phyloP scores from a whole-genome alignment of 1,140 invertebrate species.

The Papilio polytes region DNA sequence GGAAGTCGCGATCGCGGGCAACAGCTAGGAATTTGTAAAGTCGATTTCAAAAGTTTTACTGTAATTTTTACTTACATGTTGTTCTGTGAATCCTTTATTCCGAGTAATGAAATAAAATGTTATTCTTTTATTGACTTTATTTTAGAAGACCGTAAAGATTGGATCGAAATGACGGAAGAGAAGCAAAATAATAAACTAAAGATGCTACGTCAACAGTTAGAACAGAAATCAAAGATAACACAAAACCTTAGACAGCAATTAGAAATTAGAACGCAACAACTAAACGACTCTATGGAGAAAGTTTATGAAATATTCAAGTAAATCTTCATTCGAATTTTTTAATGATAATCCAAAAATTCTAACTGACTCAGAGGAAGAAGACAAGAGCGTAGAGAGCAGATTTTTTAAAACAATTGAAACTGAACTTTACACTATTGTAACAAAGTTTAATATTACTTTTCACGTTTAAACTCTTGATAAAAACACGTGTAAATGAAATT shows the following conservation, averaged over 20 bases:
- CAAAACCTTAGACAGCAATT: conserved; percentile 48
- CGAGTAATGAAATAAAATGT: too few species aligned
- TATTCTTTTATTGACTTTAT: background rate
- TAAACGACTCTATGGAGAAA: conserved; percentile 57
- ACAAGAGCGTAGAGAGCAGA: too few species aligned
- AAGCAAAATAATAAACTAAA: conserved; percentile 51
- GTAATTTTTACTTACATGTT: conserved; percentile 40
- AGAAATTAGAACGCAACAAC: conserved; percentile 44
- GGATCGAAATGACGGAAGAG: conserved; percentile 60
- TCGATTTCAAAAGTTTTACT: conserved; percentile 79
- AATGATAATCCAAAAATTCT: background rate
- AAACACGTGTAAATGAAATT: too few species aligned
- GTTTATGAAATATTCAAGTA: conserved; percentile 69
- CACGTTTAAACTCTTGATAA: too few species aligned
- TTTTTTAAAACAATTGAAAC: too few species aligned
- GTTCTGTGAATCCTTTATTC: too few species aligned
- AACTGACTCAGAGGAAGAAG: too few species aligned
- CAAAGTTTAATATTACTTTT: too few species aligned
- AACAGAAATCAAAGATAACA: conserved; percentile 49
- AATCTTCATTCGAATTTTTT: conserved; percentile 34
- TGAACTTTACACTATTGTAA: too few species aligned
- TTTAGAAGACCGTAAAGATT: conserved; percentile 63
- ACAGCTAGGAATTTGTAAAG: too few species aligned
- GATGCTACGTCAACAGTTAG: conserved; percentile 50
- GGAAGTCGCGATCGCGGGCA: too few species aligned